phyloP scores from a whole-genome alignment of 2,888 invertebrate genomes.

The Sinhomidia bicolor region DNA sequence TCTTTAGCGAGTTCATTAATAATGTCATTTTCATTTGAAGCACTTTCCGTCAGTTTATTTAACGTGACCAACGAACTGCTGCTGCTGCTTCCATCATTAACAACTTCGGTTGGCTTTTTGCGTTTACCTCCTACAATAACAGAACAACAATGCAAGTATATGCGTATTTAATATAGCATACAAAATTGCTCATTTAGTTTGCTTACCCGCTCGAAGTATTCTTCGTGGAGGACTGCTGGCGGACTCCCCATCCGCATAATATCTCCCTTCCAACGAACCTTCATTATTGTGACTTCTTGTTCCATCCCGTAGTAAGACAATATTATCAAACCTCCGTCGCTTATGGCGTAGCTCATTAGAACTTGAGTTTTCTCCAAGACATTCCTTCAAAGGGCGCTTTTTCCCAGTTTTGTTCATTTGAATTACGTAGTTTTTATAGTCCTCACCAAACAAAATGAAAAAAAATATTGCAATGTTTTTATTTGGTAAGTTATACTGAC shows the following conservation, averaged over 20 bases:
- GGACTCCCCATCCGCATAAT: neutral
- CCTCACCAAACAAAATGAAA: no score
- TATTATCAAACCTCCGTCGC: slow-evolving; percentile 48
- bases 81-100: neutral
- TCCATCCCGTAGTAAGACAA: slow-evolving; percentile 15
- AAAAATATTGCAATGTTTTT: no score
- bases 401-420: slow-evolving; percentile 36
- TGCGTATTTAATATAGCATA: no score
- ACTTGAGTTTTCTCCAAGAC: slow-evolving; percentile 47
- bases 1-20: slow-evolving; percentile 60
- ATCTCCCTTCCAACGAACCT: neutral
- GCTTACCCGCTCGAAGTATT: slow-evolving; percentile 41
- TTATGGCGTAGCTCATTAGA: slow-evolving; percentile 26
- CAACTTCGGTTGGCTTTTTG: slow-evolving; percentile 16
- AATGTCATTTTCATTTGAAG: slow-evolving; percentile 62
- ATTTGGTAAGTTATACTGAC: no score
- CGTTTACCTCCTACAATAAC: slow-evolving; percentile 25
- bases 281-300: neutral
- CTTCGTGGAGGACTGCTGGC: neutral
- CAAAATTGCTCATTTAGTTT: neutral
- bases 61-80: neutral
- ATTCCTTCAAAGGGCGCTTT: slow-evolving; percentile 50
- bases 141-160: neutral
- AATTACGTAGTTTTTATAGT: no score
- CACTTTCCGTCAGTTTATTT: neutral